Base-by-base conservation (phyloP, 2,888 invertebrate genomes). In the Auanema freiburgensis region DNA sequence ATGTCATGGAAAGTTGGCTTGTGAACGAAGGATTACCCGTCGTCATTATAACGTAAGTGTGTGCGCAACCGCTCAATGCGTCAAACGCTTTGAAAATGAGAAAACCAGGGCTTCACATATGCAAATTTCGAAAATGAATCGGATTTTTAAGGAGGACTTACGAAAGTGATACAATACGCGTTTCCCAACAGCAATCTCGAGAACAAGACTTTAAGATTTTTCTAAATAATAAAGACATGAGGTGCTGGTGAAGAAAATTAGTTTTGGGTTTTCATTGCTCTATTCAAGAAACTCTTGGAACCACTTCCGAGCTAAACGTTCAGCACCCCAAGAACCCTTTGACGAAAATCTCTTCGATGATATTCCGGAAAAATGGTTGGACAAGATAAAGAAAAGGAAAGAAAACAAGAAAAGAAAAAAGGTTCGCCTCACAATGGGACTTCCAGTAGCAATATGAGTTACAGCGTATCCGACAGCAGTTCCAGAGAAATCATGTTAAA, bases 1-100 rank as follows among this genome's bases (percentile, higher is more conserved):
- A 76, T n/a, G 72, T 79, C 14, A 76, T 83, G 63, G 76, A 82
- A 57, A 63, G 73, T 21, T 83, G 83, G 83, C 71, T 83, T 25
- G 63, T 72, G 18, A 81, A 82, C 65, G 66, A 75, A 56, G 83
- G 83, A 54, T 65, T 83, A 53, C 83, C 83, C 3, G 79, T 79
- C 51, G 67, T 83, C 8, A 72, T 72, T 16, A 59, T 79, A 8
- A 71, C 60, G 74, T 77, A 16, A 57, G 61, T 51, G 1, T 51
- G 1, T 0, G 33, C 33, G 33, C 33, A 33, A 33, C 33, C 33
- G 33, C 33, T 46, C 16, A 18, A 21, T 18, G 46, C 46, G 46
- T 46, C 16, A 21, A 6, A 5, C 3, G 4, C 8, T 46, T 46
- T 3, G 16, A 8, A 46, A 33, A 33, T 33, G 33, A 33, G 33